Conservation (phyloP, 2,888 invertebrate genomes). For the Dryobota labecula region DNA sequence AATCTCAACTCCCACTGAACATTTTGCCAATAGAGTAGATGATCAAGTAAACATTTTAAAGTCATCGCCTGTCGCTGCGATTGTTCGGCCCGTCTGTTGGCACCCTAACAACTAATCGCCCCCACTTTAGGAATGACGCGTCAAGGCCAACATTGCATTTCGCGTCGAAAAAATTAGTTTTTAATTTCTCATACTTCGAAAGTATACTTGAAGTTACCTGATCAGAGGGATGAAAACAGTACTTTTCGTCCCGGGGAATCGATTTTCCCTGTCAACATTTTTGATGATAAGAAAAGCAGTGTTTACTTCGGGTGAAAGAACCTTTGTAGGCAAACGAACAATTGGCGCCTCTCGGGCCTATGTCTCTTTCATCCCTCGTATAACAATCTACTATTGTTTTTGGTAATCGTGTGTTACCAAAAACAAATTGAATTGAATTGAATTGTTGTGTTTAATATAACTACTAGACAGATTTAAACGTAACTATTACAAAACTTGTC, state of each 20-base stretch:
- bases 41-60: slow-evolving; percentile 18
- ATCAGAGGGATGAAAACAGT: too few relatives aligned
- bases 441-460: neutral
- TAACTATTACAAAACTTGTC: neutral
- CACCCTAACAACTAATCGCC: slow-evolving; percentile 23
- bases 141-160: slow-evolving; percentile 47
- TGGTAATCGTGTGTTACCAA: neutral
- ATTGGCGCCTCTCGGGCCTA: too few relatives aligned
- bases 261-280: too few relatives aligned
- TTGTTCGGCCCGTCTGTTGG: slow-evolving; percentile 14
- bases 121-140: slow-evolving; percentile 33
- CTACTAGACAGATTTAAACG: neutral
- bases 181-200: too few relatives aligned
- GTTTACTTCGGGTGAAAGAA: too few relatives aligned
- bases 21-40: slow-evolving; percentile 1
- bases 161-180: slow-evolving; percentile 4
- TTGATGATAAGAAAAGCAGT: too few relatives aligned
- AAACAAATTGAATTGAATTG: too few relatives aligned
- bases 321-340: too few relatives aligned
- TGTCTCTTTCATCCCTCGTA: too few relatives aligned
- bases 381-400: too few relatives aligned
- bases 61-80: slow-evolving; percentile 29
- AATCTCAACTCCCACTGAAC: neutral
- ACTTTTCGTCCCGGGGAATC: too few relatives aligned
- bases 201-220: too few relatives aligned